Evolutionary conservation across 2,797 vertebrate genomes (phyloP), one percentile per base, ranked within the genome.

Genomic region (Macropodus opercularis): DNA sequence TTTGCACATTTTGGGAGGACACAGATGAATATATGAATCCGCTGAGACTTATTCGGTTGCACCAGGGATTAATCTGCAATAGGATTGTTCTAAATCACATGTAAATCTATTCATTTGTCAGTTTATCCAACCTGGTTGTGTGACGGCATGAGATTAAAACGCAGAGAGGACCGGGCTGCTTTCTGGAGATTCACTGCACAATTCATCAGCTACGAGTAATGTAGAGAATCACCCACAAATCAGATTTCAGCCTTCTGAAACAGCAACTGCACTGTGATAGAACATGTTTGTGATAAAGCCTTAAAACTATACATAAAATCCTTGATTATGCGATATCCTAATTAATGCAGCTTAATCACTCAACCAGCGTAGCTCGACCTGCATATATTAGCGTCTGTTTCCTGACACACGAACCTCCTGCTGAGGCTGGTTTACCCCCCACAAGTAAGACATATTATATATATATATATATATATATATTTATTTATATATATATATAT

Each of bases 51-150:
- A 50, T 44, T 31, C 51, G 50, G 23, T 74, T 74, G 67, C 44
- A 79, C 22, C 7, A 0, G 18, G 63, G 56, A 75, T 79, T 77
- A 72, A 60, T 72, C 57, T 46, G 57, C 60, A 54, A 59, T 53
- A 1, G 19, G 21, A 29, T 69, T 67, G 48, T 71, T 64, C 34
- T 12, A 34, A 75, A 74, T 77, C 46, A 71, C 69, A 58, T 34
- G 46, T 57, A 51, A 58, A 79, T 70, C 42, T 61, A 13, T 76
- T 64, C 7, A 68, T 47, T 60, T 55, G 24, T 67, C 46, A 44
- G 68, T 54, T 73, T 44, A 53, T 69, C 34, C 29, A 51, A 57
- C 38, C 46, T 58, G 65, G 17, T 34, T n/a, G 41, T 42, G 27
- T 48, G 42, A 55, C 36, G 32, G 19, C 32, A 13, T 35, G 46